These are phyloP conservation scores for Melieria crassipennis DNA, from an alignment of 2,888 invertebrate genomes.

Conservation along the genomic window DNA sequence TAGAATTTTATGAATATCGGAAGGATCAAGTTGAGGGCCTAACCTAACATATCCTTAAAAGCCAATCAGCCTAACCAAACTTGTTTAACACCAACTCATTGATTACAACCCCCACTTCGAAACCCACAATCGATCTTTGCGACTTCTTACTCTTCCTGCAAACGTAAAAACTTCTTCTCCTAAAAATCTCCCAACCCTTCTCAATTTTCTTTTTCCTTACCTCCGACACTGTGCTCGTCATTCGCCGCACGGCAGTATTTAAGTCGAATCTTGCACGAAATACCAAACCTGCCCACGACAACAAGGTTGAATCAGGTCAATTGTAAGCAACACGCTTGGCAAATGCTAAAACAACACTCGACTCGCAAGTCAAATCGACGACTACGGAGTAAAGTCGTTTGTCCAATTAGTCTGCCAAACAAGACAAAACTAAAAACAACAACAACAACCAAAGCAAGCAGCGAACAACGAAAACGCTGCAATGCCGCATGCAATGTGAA, in stretches of 20 bases:
- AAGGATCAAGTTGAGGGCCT: too few species aligned
- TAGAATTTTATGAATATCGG: too few species aligned
- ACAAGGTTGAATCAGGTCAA: conserved; percentile 34
- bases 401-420: conserved; percentile 38
- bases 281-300: neutral
- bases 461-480: conserved; percentile 10
- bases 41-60: too few species aligned
- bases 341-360: conserved; percentile 7
- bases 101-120: too few species aligned
- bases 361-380: conserved; percentile 3
- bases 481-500: conserved; percentile 5
- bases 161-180: too few species aligned
- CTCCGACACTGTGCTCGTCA: neutral
- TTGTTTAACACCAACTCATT: too few species aligned
- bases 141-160: too few species aligned
- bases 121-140: too few species aligned
- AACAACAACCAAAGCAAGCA: conserved; percentile 12
- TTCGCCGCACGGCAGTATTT: neutral
- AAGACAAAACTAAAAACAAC: conserved; percentile 23
- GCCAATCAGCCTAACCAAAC: too few species aligned
- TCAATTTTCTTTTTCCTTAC: neutral
- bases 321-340: conserved; percentile 29
- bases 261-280: neutral
- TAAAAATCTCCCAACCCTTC: neutral
- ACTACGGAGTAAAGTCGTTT: conserved; percentile 31